Base-by-base conservation (phyloP, 2,113 vertebrate genomes). In the Pluvialis apricaria region DNA sequence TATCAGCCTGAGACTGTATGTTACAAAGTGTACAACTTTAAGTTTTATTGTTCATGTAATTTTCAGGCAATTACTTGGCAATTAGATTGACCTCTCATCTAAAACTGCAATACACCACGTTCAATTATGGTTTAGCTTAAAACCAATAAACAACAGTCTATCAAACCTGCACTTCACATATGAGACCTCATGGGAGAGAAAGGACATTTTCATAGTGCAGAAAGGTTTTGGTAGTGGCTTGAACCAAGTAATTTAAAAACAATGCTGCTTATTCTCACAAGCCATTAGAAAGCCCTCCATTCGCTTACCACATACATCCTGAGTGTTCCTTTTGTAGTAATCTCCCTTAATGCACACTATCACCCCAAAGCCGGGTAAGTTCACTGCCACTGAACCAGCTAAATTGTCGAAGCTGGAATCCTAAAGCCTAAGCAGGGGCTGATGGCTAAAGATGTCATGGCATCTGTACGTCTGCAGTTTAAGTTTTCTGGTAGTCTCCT, bases 51-150 rank as follows among this genome's bases (percentile, higher is more conserved):
- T 57, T 91, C 57, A 10, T 51, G 6, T 66, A 86, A 93, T 95
- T 93, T 93, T 91, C 91, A 83, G 45, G 93, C 88, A 97, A 96
- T 92, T 92, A 91, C 32, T 82, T 52, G 62, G 75, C 71, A 90
- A 94, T 96, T 71, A 73, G 82, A 57, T 36, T 91, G 72, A 64
- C 78, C 78, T 92, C 82, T 88, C 65, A 92, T 91, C 34, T 82
- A 81, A 97, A 93, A 45, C 34, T 82, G 55, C 68, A 70, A 49
- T 60, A 54, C n/a, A 88, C 51, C 69, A 38, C 66, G 47, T 75
- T 95, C 64, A 88, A 44, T 90, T 90, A 70, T 31, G 15, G 40
- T 62, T 38, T 66, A 83, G 51, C 54, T 78, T 86, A 62, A 90
- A 91, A 72, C 57, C 49, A 81, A 49, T 38, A 66, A 66, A 69